Conservation (phyloP, 2,888 invertebrate species). For the Troglohyphantes excavatus region DNA sequence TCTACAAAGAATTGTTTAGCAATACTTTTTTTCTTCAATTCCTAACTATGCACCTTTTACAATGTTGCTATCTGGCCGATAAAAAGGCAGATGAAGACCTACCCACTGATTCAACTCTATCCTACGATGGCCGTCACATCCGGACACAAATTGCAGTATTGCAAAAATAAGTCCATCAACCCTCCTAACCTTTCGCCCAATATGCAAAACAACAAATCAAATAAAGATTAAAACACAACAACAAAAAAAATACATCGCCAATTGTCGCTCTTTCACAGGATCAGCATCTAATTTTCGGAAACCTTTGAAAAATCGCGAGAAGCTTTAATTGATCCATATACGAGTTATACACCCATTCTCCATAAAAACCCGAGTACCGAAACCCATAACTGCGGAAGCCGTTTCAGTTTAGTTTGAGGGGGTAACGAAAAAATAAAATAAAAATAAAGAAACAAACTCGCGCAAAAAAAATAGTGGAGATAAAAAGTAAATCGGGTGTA, state of each 20-base stretch:
- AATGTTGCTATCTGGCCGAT: neutral
- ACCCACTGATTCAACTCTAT: neutral
- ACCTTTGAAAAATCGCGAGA: conserved; percentile 72
- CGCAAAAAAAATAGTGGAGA: too few species aligned
- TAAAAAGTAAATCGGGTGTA: neutral
- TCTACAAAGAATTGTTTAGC: too few species aligned
- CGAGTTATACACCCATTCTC: neutral
- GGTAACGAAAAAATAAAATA: neutral
- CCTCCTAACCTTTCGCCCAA: neutral
- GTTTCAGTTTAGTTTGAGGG: conserved; percentile 58
- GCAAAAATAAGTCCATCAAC: neutral
- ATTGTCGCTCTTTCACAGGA: conserved; percentile 15
- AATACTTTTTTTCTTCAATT: too few species aligned
- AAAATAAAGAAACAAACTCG: conserved; percentile 16
- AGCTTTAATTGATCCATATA: conserved; percentile 63
- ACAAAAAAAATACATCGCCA: neutral
- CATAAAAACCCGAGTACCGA: neutral
- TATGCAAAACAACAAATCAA: neutral
- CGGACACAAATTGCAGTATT: neutral
- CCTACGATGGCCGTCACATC: neutral
- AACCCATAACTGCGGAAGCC: conserved; percentile 63
- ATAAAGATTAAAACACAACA: neutral
- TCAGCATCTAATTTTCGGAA: conserved; percentile 72
- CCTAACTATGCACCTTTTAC: too few species aligned
- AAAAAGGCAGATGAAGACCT: neutral